These are phyloP conservation scores for Nicator chloris DNA, from an alignment of 2,113 vertebrate genomes.

Conservation along the genomic window DNA sequence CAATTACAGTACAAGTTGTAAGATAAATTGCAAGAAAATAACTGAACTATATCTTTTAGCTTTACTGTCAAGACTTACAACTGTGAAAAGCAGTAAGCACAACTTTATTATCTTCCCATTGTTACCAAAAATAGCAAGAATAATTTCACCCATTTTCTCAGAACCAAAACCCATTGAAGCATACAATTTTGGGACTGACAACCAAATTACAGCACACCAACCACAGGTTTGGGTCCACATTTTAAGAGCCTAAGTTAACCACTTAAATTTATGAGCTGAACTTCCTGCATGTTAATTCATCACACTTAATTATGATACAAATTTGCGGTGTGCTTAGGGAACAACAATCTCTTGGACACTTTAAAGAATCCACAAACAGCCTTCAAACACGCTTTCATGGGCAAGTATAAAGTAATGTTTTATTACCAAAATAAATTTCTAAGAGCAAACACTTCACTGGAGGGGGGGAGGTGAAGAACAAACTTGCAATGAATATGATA, in stretches of 20 bases:
- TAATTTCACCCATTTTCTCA: background rate
- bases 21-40: background rate
- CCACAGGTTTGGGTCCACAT: background rate
- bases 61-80: background rate
- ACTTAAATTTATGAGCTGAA: background rate
- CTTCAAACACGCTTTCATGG: slow-evolving; percentile 41
- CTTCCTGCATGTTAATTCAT: background rate
- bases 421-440: slow-evolving; percentile 61
- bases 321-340: background rate
- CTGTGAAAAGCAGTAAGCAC: background rate
- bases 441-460: slow-evolving; percentile 27
- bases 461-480: slow-evolving; percentile 12
- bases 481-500: slow-evolving; percentile 45
- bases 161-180: background rate
- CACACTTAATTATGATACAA: background rate
- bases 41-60: background rate
- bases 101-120: background rate
- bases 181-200: background rate
- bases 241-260: background rate
- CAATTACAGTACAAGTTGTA: background rate
- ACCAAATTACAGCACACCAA: background rate
- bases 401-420: slow-evolving; percentile 56
- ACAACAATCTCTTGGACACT: background rate
- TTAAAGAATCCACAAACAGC: slow-evolving; percentile 26
- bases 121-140: background rate